Evolutionary conservation across 23 tunicate species (phyloP).

Genomic region (Trididemnum nubilum): DNA sequence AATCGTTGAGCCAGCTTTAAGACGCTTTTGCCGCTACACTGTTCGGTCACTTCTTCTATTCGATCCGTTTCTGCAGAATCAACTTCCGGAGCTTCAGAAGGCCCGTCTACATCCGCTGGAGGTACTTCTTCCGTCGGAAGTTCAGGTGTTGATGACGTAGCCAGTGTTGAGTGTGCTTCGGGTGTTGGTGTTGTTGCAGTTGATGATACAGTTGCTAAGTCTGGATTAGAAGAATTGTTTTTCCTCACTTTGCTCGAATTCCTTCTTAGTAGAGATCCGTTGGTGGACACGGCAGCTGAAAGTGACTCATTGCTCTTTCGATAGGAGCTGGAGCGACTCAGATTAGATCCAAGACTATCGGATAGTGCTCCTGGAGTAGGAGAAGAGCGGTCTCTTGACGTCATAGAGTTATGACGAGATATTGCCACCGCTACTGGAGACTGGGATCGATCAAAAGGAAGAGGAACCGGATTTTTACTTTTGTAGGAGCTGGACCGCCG

Average conservation of each 20-base stretch:
- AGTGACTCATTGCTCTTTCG: neutral
- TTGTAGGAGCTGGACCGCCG: constrained; percentile 8
- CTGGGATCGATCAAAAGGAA: neutral
- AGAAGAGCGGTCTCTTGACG: neutral
- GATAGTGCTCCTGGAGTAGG: neutral
- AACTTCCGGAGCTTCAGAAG: neutral
- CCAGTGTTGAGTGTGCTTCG: neutral
- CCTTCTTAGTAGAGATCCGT: neutral
- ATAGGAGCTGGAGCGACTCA: neutral
- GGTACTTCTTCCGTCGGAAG: neutral
- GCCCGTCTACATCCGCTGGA: neutral
- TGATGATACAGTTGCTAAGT: neutral
- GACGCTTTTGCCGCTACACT: neutral
- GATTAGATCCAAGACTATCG: neutral
- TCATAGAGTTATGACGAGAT: constrained; percentile 11
- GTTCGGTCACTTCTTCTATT: neutral
- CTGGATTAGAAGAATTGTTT: neutral
- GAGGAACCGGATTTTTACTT: constrained; percentile 6
- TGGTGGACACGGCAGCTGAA: neutral
- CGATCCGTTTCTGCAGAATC: neutral
- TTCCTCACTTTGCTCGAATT: neutral
- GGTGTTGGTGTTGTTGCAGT: neutral
- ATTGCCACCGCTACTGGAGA: neutral
- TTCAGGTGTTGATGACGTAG: neutral
- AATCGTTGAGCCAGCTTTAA: constrained; percentile 26